These are phyloP conservation scores for Sycophaga agraensis DNA, from an alignment of 1,140 invertebrate genomes.

Conservation along the genomic window DNA sequence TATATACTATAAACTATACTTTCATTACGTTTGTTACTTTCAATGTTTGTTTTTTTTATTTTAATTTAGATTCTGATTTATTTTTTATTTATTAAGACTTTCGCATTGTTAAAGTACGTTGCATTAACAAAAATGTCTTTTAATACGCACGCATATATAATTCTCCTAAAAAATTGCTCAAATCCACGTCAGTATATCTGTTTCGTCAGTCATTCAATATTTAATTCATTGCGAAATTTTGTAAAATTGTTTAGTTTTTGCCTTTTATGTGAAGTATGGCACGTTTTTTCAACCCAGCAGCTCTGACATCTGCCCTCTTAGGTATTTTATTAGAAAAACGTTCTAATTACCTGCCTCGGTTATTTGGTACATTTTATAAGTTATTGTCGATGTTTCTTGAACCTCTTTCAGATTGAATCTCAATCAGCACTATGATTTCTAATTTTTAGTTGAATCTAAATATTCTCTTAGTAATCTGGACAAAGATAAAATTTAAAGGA, in stretches of 20 bases:
- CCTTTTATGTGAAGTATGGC: too few species aligned
- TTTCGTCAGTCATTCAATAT: too few species aligned
- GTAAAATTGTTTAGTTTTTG: too few species aligned
- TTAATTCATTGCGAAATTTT: too few species aligned
- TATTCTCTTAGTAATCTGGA: conserved; percentile 11
- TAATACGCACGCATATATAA: not conserved
- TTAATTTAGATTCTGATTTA: conserved; percentile 20
- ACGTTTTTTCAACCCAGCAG: too few species aligned
- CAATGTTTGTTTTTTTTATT: not conserved
- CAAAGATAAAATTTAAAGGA: not conserved
- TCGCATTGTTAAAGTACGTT: too few species aligned
- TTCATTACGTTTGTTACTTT: conserved; percentile 28
- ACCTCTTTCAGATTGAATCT: not conserved
- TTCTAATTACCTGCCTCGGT: not conserved
- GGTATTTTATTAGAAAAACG: conserved; percentile 28
- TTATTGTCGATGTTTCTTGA: not conserved
- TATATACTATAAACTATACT: too few species aligned
- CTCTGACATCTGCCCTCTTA: conserved; percentile 40
- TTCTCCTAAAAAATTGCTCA: too few species aligned
- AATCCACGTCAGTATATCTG: too few species aligned
- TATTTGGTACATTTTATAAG: not conserved
- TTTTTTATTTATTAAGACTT: too few species aligned
- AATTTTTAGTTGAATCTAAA: not conserved
- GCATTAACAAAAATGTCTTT: too few species aligned
- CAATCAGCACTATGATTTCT: not conserved